phyloP scores from a whole-genome alignment of 1,140 invertebrate genomes.

The Radopholus similis region DNA sequence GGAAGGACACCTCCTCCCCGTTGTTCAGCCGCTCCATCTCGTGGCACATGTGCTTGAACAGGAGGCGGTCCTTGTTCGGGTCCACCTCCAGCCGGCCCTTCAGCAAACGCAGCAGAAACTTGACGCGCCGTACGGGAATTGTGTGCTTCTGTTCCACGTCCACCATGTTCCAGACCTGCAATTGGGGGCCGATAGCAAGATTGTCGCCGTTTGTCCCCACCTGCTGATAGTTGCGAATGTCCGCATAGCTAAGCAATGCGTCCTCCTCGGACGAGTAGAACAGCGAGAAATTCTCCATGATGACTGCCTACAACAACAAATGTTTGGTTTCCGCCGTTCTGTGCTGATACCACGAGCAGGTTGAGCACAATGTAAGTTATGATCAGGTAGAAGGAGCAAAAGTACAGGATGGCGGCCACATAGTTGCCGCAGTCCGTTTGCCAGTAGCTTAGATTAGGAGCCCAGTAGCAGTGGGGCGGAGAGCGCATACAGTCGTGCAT shows the following conservation, averaged over 20 bases:
- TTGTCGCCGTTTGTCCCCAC: too few species aligned
- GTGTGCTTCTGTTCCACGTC: constrained; percentile 94
- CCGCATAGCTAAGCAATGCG: constrained; percentile 81
- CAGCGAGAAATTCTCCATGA: constrained; percentile 99
- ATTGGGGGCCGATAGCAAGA: background rate
- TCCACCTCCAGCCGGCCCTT: constrained; percentile 89
- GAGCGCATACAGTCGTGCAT: constrained; percentile 50
- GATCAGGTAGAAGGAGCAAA: constrained; percentile 93
- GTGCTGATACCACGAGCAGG: constrained; percentile 88
- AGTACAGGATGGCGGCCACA: constrained; percentile 72
- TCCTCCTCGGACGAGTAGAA: constrained; percentile 99
- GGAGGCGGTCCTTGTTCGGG: constrained; percentile 87
- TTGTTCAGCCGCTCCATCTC: constrained; percentile 94
- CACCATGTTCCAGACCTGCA: constrained; percentile 89
- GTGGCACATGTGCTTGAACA: constrained; percentile 99
- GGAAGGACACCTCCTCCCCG: constrained; percentile 98
- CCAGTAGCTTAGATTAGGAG: constrained; percentile 89
- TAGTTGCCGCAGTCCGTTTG: constrained; percentile 84
- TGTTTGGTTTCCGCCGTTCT: too few species aligned
- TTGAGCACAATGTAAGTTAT: constrained; percentile 99
- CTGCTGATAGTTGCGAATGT: constrained; percentile 97
- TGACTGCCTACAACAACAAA: constrained; percentile 89
- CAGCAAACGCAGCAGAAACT: constrained; percentile 66
- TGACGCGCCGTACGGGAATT: constrained; percentile 81
- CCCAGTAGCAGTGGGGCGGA: constrained; percentile 81